Evolutionary conservation across 1,140 invertebrate species (phyloP).

Genomic region (Eriosoma lanigerum): DNA sequence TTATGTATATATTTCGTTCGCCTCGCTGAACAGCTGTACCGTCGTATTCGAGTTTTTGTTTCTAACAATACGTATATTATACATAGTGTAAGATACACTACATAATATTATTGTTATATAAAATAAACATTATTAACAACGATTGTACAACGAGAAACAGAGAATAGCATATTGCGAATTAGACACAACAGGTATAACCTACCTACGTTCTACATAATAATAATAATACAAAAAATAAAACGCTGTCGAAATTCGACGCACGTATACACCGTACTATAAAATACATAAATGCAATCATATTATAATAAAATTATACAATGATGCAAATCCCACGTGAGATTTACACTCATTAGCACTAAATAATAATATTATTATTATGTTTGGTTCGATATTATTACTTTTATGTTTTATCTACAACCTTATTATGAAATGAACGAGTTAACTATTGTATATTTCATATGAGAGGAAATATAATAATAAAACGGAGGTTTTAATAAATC

Average conservation of each 20-base stretch:
- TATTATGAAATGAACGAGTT: too few relatives aligned
- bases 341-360: not conserved
- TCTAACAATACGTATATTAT: too few relatives aligned
- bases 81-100: too few relatives aligned
- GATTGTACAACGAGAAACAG: not conserved
- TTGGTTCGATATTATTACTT: not conserved
- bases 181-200: not conserved
- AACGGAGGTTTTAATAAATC: too few relatives aligned
- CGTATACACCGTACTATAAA: not conserved
- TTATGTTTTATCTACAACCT: not conserved
- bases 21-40: too few relatives aligned
- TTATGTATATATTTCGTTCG: too few relatives aligned
- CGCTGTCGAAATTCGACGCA: not conserved
- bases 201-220: not conserved
- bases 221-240: not conserved
- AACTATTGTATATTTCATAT: too few relatives aligned
- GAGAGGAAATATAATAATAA: too few relatives aligned
- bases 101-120: too few relatives aligned
- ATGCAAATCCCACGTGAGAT: conserved; percentile 6
- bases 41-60: too few relatives aligned
- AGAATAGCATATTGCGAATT: not conserved
- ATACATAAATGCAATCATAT: not conserved
- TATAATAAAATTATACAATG: not conserved
- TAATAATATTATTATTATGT: not conserved
- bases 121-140: too few relatives aligned